Conservation (phyloP, 1,140 invertebrate species). For the Thalassaphorura encarpata region DNA sequence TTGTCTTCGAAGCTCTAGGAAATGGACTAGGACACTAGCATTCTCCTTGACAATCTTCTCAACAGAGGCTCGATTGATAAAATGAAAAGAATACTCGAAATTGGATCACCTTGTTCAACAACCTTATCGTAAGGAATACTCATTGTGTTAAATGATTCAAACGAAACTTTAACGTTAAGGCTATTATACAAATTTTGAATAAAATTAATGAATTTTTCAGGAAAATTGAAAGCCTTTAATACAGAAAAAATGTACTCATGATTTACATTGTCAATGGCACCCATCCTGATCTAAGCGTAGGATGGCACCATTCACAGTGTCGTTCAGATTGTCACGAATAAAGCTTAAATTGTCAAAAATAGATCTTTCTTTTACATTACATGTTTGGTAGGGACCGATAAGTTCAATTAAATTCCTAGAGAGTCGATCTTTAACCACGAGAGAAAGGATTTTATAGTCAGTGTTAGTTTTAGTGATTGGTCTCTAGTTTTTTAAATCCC, state of each 20-base stretch:
- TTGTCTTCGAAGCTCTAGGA: neutral
- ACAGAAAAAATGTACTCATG: neutral
- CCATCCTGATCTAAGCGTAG: slow-evolving; percentile 8
- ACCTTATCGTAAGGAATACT: neutral
- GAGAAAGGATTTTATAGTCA: slow-evolving; percentile 12
- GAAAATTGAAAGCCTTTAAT: neutral
- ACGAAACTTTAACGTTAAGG: neutral
- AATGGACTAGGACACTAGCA: neutral
- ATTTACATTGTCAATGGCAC: slow-evolving; percentile 5
- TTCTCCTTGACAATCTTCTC: neutral
- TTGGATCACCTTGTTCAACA: slow-evolving; percentile 10
- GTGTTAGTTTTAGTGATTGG: slow-evolving; percentile 9
- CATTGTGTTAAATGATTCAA: neutral
- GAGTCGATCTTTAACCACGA: neutral
- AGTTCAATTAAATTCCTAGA: neutral
- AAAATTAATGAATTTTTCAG: neutral
- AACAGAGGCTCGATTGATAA: slow-evolving; percentile 14
- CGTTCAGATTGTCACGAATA: neutral
- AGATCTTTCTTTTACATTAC: neutral
- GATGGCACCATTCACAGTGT: neutral
- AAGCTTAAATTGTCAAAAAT: slow-evolving; percentile 15
- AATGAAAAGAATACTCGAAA: neutral
- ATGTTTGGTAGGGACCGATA: slow-evolving; percentile 9
- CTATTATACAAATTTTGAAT: slow-evolving; percentile 2
- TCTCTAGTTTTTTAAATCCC: slow-evolving; percentile 17